Evolutionary conservation across 2,113 vertebrate genomes (phyloP), one percentile per base, ranked within the genome.

Genomic region (Menura novaehollandiae): DNA sequence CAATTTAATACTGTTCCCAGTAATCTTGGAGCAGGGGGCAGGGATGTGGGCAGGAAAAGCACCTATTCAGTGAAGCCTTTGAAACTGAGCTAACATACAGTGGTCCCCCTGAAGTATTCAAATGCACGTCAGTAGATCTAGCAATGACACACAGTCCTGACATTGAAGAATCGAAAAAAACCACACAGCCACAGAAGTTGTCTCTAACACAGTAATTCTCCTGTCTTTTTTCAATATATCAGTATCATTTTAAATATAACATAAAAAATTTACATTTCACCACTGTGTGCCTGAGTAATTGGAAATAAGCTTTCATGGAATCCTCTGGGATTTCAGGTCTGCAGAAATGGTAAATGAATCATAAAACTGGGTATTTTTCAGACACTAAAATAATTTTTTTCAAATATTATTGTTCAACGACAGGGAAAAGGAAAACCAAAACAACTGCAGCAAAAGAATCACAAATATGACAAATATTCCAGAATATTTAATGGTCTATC

Each of bases 11-110:
- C 20, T 33, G 1, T 88, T 96, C 47, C 41, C 9, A 41, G 33
- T 30, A 64, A 59, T 85, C 55, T 78, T 4, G 6, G 26, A 10
- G 6, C 3, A 5, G 13, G 3, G 15, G 5, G 10, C 2, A 1
- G 2, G 7, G 41, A 4, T 24, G 5, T 0, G 0, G 22, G 26
- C 17, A 75, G 41, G 3, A 23, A 16, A 33, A 46, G 4, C 6
- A 79, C 1, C 5, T 71, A 30, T 76, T 96, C 47, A 81, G 28
- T 33, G 81, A 78, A 52, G 46, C 2, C 44, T 66, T 89, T 88
- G 72, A 81, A 94, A 89, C 9, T 46, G 46, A 90, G 9, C 33
- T 78, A 60, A 83, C 13, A 39, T 35, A 77, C 1, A 51, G 0
- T 35, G 13, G 22, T 96, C 47, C 39, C 79, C n/a, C 71, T 85